These are phyloP conservation scores for Austrofundulus limnaeus DNA, from an alignment of 2,113 vertebrate genomes.

Conservation along the genomic window DNA sequence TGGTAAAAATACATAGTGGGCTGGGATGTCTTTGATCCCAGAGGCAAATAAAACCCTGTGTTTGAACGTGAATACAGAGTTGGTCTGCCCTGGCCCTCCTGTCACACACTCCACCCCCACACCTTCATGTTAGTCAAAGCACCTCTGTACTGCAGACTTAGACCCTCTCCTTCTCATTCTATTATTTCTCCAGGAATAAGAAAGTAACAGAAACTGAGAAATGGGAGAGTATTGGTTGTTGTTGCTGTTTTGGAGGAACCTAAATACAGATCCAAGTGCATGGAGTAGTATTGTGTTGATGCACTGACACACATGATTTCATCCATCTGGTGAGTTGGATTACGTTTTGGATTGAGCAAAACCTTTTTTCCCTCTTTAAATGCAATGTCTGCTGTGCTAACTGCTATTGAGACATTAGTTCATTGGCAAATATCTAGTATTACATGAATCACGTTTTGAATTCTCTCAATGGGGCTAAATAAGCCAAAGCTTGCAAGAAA, in stretches of 20 bases:
- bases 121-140: conserved; percentile 29
- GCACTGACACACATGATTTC: conserved; percentile 43
- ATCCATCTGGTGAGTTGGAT: conserved; percentile 30
- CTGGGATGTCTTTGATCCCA: conserved; percentile 31
- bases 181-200: not conserved
- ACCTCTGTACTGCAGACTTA: conserved; percentile 1
- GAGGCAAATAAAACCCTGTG: conserved; percentile 6
- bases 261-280: conserved; percentile 2
- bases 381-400: conserved; percentile 25
- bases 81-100: conserved; percentile 19
- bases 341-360: conserved; percentile 50
- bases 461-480: conserved; percentile 17
- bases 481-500: conserved; percentile 30
- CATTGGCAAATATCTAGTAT: conserved; percentile 27
- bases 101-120: conserved; percentile 51
- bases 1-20: no score
- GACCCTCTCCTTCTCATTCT: not conserved
- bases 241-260: not conserved
- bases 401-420: conserved; percentile 44
- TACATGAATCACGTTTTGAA: conserved; percentile 19
- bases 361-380: not conserved
- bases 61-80: conserved; percentile 26
- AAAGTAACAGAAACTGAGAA: not conserved
- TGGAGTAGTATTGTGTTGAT: conserved; percentile 11
- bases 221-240: not conserved